These are phyloP conservation scores for Podiceps cristatus DNA, from an alignment of 2,113 vertebrate genomes.

Conservation along the genomic window DNA sequence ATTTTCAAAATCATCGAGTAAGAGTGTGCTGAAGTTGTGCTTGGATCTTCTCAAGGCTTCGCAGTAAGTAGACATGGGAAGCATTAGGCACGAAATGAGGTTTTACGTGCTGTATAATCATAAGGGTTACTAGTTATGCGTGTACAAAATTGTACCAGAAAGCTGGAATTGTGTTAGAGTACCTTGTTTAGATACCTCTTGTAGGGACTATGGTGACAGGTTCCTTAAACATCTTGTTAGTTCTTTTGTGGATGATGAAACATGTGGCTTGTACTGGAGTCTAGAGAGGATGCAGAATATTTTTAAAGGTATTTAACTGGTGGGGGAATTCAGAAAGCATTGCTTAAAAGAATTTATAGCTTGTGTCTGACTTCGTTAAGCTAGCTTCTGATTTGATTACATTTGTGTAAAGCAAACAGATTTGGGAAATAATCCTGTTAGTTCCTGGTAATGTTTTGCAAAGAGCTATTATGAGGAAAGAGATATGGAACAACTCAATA, in stretches of 20 bases:
- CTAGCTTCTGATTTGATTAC: background rate
- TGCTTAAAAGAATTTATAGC: background rate
- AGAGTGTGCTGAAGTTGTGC: background rate
- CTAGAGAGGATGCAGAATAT: background rate
- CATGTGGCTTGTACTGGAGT: background rate
- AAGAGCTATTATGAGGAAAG: background rate
- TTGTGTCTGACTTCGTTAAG: background rate
- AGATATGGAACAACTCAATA: background rate
- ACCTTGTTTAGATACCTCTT: background rate
- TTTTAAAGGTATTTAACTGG: background rate
- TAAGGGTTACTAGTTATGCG: background rate
- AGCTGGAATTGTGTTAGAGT: background rate
- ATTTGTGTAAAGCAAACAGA: background rate
- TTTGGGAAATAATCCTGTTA: background rate
- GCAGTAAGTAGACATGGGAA: background rate
- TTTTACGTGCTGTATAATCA: background rate
- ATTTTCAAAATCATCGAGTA: background rate
- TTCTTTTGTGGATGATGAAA: background rate
- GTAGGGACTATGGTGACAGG: background rate
- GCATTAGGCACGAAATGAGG: accelerated
- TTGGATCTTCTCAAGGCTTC: background rate
- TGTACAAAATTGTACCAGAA: background rate
- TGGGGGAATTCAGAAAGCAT: background rate
- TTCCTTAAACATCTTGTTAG: background rate
- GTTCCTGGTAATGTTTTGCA: background rate